Evolutionary conservation across 2,113 vertebrate genomes (phyloP), one percentile per base, ranked within the genome.

Genomic region (Pycnonotus jocosus): DNA sequence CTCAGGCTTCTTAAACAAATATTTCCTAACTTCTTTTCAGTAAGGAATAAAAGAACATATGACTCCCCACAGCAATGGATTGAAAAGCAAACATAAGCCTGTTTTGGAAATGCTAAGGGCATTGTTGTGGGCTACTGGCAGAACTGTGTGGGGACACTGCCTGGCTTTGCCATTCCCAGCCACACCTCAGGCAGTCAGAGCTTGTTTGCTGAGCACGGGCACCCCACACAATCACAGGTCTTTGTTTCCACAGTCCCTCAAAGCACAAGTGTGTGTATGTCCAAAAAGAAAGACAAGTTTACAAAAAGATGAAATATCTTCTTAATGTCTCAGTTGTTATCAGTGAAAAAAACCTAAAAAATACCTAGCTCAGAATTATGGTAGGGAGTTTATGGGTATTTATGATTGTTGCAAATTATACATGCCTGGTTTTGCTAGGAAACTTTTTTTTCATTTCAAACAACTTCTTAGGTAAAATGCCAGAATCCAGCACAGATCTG

Each of bases 21-120:
- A 93, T 92, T 92, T 92, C 80, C 48, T 81, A 81, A 66, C 30
- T 64, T 92, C 54, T 92, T 92, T 88, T 94, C 80, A 81, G 24
- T 0, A 2, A 78, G 60, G 44, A 86, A 84, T 77, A 57, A 96
- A 95, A 74, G 74, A 95, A 61, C 45, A 31, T 53, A 48, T 2
- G 25, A 65, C 37, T 88, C 20, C 35, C 9, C 19, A 93, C 88
- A 88, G 71, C 85, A 83, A 33, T 10, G 62, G 76, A 86, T 88
- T 81, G 40, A 69, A 85, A 73, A 35, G 0, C 62, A 86, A 92
- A 91, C 37, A 68, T 14, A 56, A 56, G 31, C 27, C 57, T 9
- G 2, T 85, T 90, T 84, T 76, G 58, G 93, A 81, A 91, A 89
- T 21, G 27, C 38, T 50, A 68, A 84, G 42, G 15, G 22, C 56